Evolutionary conservation across 2,797 vertebrate species (phyloP).

Genomic region (Paguma larvata): DNA sequence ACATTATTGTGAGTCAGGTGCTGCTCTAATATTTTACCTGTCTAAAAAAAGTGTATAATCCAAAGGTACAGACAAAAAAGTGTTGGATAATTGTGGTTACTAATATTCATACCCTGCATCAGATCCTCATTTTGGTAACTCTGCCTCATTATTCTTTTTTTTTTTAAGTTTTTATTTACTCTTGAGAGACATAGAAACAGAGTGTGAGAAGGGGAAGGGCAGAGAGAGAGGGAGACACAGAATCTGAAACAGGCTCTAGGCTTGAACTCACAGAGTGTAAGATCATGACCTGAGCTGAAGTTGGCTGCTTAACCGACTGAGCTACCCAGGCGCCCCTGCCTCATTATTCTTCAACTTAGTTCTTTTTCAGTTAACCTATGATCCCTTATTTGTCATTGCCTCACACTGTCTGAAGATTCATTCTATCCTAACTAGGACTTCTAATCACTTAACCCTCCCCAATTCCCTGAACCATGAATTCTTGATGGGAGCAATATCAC

Average conservation of each 20-base stretch:
- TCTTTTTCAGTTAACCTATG: background rate
- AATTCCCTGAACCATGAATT: background rate
- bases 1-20: background rate
- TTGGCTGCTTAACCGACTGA: no score
- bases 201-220: no score
- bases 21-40: background rate
- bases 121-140: background rate
- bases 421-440: background rate
- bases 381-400: background rate
- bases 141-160: background rate
- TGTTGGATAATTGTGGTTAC: background rate
- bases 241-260: no score
- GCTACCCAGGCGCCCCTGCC: background rate
- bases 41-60: slow-evolving; percentile 7
- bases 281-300: no score
- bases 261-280: no score
- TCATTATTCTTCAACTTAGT: background rate
- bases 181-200: no score
- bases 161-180: no score
- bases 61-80: background rate
- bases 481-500: background rate
- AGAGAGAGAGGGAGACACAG: no score
- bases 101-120: background rate
- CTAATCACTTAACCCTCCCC: background rate
- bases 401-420: background rate